Percentiles rank a stretch among this genome's conserved stretches.
phyloP scores from a whole-genome alignment of 2,888 invertebrate species.

The Arge pagana region DNA sequence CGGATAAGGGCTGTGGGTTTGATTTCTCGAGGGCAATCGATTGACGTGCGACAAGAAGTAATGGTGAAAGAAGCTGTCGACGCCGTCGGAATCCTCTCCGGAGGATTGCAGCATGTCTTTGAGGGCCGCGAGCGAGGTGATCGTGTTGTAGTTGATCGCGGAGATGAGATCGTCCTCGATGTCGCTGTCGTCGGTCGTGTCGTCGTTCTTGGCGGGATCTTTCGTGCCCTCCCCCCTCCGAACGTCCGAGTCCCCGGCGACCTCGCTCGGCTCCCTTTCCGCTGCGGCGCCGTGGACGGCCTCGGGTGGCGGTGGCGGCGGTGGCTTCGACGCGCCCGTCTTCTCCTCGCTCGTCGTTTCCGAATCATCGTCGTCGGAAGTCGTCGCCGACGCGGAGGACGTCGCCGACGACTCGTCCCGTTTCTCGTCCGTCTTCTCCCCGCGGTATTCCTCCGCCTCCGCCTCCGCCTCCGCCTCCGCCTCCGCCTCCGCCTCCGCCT shows the following conservation, averaged over 20 bases:
- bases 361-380: constrained; percentile 53
- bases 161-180: constrained; percentile 70
- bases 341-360: constrained; percentile 53
- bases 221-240: background rate
- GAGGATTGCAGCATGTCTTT: constrained; percentile 70
- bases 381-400: constrained; percentile 44
- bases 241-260: constrained; percentile 32
- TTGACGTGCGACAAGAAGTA: constrained; percentile 77
- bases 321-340: constrained; percentile 44
- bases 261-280: constrained; percentile 6
- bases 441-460: constrained; percentile 33
- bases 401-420: constrained; percentile 46
- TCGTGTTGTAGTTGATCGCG: constrained; percentile 73
- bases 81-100: constrained; percentile 61
- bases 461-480: too few species aligned
- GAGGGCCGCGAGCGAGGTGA: constrained; percentile 69
- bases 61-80: constrained; percentile 71
- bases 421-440: constrained; percentile 39
- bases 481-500: too few species aligned
- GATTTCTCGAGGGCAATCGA: constrained; percentile 68
- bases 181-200: constrained; percentile 63
- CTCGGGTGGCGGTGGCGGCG: background rate
- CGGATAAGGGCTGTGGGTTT: constrained; percentile 57
- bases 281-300: background rate
- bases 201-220: constrained; percentile 43